These are phyloP conservation scores for Taphrorychus bicolor DNA, from an alignment of 2,888 invertebrate species.

Conservation along the genomic window DNA sequence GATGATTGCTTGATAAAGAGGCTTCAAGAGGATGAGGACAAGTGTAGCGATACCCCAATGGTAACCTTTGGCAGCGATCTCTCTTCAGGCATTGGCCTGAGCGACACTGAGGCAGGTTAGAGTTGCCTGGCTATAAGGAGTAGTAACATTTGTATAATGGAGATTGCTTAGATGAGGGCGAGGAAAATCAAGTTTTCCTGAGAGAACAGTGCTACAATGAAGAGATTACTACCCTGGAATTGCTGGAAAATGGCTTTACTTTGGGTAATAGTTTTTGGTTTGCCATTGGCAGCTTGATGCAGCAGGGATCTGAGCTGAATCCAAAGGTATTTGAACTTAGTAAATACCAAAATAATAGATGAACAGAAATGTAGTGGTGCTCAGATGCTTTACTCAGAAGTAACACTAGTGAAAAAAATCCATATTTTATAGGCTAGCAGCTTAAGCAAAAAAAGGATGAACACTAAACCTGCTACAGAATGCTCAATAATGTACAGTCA, in stretches of 20 bases:
- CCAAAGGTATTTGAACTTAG: slow-evolving; percentile 88
- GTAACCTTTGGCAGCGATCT: slow-evolving; percentile 37
- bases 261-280: slow-evolving; percentile 95
- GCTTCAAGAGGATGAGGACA: slow-evolving; percentile 21
- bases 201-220: not conserved
- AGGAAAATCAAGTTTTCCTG: too few species aligned
- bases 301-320: slow-evolving; percentile 91
- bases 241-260: slow-evolving; percentile 80
- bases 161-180: not conserved
- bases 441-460: too few species aligned
- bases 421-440: too few species aligned
- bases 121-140: too few species aligned
- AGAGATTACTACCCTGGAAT: slow-evolving; percentile 48
- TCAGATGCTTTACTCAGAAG: too few species aligned
- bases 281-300: slow-evolving; percentile 92
- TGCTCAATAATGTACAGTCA: too few species aligned
- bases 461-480: too few species aligned
- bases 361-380: not conserved
- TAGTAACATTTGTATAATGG: too few species aligned
- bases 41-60: slow-evolving; percentile 41
- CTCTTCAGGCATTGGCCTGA: slow-evolving; percentile 52
- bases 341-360: too few species aligned
- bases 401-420: too few species aligned
- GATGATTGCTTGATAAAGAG: slow-evolving; percentile 61
- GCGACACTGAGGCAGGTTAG: slow-evolving; percentile 42